Percentiles rank a stretch among this genome's conserved stretches.
phyloP scores from a whole-genome alignment of 2,797 vertebrate genomes.

The Anguilla megastoma region DNA sequence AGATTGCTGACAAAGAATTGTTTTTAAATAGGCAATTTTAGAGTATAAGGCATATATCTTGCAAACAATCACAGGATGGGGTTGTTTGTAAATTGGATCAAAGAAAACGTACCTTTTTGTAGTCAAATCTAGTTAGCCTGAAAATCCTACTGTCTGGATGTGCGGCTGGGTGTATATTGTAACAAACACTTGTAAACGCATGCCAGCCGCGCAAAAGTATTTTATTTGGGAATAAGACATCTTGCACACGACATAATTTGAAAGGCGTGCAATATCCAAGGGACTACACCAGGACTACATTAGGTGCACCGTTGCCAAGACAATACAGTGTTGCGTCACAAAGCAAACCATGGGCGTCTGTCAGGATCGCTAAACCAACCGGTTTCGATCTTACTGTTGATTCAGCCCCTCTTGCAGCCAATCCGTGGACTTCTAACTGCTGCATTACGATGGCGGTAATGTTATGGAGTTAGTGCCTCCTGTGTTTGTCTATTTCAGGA shows the following conservation, averaged over 20 bases:
- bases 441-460: conserved; percentile 45
- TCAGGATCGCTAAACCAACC: conserved; percentile 52
- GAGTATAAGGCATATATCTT: not conserved
- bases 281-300: not conserved
- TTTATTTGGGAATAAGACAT: not conserved
- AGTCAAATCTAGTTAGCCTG: not conserved
- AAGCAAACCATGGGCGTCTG: conserved; percentile 11
- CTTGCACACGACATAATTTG: not conserved
- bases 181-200: not conserved
- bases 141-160: not conserved
- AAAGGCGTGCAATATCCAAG: not conserved
- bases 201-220: not conserved
- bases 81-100: not conserved
- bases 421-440: conserved; percentile 56
- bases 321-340: conserved; percentile 23
- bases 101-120: not conserved
- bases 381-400: conserved; percentile 55
- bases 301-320: conserved; percentile 14
- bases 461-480: conserved; percentile 50
- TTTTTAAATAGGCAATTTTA: not conserved
- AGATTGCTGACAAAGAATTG: not conserved
- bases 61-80: not conserved
- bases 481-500: conserved; percentile 52
- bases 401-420: conserved; percentile 53
- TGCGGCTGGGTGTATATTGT: not conserved